Evolutionary conservation across 2,888 invertebrate species (phyloP).

Genomic region (Agrotis ipsilon): DNA sequence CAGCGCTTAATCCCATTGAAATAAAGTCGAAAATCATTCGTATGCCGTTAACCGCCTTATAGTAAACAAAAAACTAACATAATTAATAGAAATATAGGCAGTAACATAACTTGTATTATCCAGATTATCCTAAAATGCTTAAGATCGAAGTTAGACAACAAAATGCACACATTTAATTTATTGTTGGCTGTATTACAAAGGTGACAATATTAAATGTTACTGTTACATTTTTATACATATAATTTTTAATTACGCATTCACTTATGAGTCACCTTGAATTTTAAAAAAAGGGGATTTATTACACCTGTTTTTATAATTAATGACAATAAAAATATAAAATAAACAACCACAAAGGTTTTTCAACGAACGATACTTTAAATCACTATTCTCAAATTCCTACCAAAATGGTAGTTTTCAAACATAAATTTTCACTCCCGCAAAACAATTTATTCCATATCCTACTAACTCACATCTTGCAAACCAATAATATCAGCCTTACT

Average conservation of each 20-base stretch:
- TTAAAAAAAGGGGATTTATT: neutral
- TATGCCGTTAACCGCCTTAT: too few species aligned
- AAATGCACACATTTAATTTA: slow-evolving; percentile 22
- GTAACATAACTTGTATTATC: neutral
- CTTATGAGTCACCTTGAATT: neutral
- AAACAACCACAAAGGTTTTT: slow-evolving; percentile 22
- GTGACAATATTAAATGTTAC: too few species aligned
- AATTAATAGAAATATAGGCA: neutral
- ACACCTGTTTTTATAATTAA: neutral
- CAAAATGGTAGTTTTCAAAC: slow-evolving; percentile 5
- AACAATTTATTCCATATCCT: neutral
- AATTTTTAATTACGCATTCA: neutral
- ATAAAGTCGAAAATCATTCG: too few species aligned
- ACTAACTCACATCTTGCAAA: slow-evolving; percentile 4
- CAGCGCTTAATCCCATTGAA: too few species aligned
- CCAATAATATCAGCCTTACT: slow-evolving; percentile 15
- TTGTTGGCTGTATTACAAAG: too few species aligned
- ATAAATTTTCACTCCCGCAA: slow-evolving; percentile 2
- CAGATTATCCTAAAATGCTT: slow-evolving; percentile 1
- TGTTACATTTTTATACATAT: too few species aligned
- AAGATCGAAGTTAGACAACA: neutral
- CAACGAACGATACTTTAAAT: neutral
- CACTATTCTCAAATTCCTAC: neutral
- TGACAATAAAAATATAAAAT: slow-evolving; percentile 2
- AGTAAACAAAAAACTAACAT: too few species aligned